These are phyloP conservation scores for Sialia sialis DNA, from an alignment of 2,113 vertebrate genomes.

Conservation along the genomic window DNA sequence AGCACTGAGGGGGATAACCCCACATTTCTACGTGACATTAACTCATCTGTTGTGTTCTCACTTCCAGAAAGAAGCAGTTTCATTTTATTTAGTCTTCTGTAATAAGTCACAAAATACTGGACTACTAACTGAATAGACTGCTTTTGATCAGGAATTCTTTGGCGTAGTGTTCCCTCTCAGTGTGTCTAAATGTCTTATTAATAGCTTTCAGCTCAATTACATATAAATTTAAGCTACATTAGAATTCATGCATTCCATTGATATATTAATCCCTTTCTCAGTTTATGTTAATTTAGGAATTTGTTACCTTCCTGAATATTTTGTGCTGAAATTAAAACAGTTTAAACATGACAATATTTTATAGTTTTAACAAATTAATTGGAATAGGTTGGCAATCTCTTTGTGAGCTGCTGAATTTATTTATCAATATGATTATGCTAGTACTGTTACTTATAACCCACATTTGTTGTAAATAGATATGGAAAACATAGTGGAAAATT, in stretches of 20 bases:
- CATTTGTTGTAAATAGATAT: not conserved
- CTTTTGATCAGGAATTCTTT: not conserved
- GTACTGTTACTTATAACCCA: not conserved
- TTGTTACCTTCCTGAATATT: not conserved
- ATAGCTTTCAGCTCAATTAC: not conserved
- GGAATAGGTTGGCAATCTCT: not conserved
- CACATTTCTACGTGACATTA: not conserved
- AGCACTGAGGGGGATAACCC: too few species aligned
- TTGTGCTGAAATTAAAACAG: not conserved
- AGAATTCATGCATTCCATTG: slow-evolving; percentile 10
- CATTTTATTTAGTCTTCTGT: not conserved
- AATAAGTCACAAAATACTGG: not conserved
- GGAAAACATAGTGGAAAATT: not conserved
- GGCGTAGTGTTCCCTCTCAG: not conserved
- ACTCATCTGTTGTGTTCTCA: not conserved
- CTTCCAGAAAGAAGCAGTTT: not conserved
- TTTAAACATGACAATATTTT: not conserved
- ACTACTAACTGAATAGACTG: not conserved
- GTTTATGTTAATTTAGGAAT: not conserved
- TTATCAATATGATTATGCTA: not conserved
- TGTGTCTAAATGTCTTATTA: not conserved
- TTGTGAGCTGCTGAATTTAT: not conserved
- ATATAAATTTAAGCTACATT: slow-evolving; percentile 26
- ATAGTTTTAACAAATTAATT: slow-evolving; percentile 13
- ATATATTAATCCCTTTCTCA: slow-evolving; percentile 8